Base-by-base conservation (phyloP, 2,797 vertebrate genomes). In the Myotis daubentonii region DNA sequence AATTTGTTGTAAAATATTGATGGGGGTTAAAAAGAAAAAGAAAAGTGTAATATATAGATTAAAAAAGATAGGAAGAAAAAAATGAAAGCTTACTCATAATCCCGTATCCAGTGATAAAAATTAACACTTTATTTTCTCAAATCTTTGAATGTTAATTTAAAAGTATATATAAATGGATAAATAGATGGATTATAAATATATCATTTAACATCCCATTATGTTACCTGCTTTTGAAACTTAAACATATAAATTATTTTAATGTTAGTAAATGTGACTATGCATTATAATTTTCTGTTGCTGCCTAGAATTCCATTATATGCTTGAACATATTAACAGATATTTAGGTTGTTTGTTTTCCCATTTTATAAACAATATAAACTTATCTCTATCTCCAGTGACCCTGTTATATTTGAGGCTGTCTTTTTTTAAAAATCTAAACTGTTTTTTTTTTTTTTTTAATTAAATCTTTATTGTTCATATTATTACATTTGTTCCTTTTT, bases 51-150 rank as follows among this genome's bases (percentile, higher is more conserved):
- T 38, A 79, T 15, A 70, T 19, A 57, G 38, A 36, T 70, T 10
- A 57, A 75, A 76, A 78, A 55, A 23, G 57, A 47, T 76, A 30
- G 1, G 19, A 47, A 53, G 23, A 65, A 84, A 55, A 44, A 70
- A 55, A 70, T 75, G 60, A 57, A 62, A 75, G 66, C n/a, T 57
- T 51, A 80, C 13, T 22, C 30, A 36, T n/a, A 47, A 53, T 80
- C 20, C 5, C 11, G 55, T 66, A 66, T 53, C 20, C 19, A 38
- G 7, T 66, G 47, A 74, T 80, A 66, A 85, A 80, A 66, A 36
- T 65, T 23, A 82, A 66, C 79, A 72, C 88, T 94, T 83, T 68
- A 72, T 88, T 94, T 83, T 68, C 70, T 53, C 57, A 80, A 38
- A 47, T 72, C 70, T 80, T 86, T 47, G 51, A 84, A 22, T 13